phyloP scores from a whole-genome alignment of 1,140 invertebrate species.

The Heliothis virescens region DNA sequence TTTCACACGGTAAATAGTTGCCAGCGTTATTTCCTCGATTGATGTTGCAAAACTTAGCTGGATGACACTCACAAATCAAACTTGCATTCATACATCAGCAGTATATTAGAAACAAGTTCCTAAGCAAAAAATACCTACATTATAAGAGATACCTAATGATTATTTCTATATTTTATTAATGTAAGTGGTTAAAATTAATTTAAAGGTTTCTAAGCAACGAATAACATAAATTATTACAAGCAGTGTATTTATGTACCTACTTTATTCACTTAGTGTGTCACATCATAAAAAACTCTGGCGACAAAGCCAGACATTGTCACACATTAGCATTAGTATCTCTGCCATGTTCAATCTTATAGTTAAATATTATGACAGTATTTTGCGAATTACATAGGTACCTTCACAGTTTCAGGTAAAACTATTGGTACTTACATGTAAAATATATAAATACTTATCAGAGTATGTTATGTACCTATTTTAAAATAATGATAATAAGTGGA shows the following conservation, averaged over 20 bases:
- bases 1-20: not conserved
- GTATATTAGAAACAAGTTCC: constrained; percentile 82
- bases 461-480: constrained; percentile 46
- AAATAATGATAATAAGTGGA: constrained; percentile 60
- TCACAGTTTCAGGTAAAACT: constrained; percentile 3
- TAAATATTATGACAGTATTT: constrained; percentile 35
- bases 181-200: constrained; percentile 79
- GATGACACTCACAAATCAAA: constrained; percentile 1
- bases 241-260: constrained; percentile 55
- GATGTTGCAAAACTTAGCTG: not conserved
- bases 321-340: not conserved
- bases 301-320: not conserved
- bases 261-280: constrained; percentile 51
- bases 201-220: constrained; percentile 85
- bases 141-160: constrained; percentile 77
- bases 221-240: constrained; percentile 74
- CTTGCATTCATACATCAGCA: constrained; percentile 52
- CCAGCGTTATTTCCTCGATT: not conserved
- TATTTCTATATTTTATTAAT: constrained; percentile 78
- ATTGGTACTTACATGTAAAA: constrained; percentile 25
- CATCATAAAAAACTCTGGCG: not conserved
- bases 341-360: not conserved
- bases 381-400: not conserved
- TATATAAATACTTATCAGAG: constrained; percentile 25
- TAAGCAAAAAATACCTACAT: constrained; percentile 76